phyloP scores from a whole-genome alignment of 2,888 invertebrate species.

The Notodonta dromedarius region DNA sequence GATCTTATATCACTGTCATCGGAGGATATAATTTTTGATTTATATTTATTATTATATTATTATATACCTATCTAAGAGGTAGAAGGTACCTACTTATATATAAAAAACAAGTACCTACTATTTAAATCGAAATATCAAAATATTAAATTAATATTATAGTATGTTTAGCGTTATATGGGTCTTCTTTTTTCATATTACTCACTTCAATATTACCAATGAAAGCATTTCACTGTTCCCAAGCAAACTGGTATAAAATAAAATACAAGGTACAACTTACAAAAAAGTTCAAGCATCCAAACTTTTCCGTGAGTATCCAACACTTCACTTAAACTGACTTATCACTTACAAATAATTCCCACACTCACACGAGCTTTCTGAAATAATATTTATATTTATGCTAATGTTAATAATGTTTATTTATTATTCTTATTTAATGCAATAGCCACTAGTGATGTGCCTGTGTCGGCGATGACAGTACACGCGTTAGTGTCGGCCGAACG shows the following conservation, averaged over 20 bases:
- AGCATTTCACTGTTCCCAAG: constrained; percentile 9
- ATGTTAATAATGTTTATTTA: constrained; percentile 2
- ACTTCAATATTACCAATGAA: constrained; percentile 1
- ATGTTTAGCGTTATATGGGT: neutral
- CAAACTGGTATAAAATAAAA: constrained; percentile 13
- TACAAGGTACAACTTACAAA: constrained; percentile 44
- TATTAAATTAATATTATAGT: neutral
- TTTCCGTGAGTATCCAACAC: constrained; percentile 30
- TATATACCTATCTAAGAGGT: too few relatives aligned
- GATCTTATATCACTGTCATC: too few relatives aligned
- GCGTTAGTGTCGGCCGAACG: constrained; percentile 62
- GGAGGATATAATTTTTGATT: too few relatives aligned
- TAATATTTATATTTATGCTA: neutral
- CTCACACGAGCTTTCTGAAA: neutral
- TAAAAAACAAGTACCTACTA: too few relatives aligned
- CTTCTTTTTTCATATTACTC: neutral
- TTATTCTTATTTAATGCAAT: constrained; percentile 14
- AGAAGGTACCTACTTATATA: too few relatives aligned
- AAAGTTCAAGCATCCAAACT: constrained; percentile 53
- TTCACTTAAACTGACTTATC: constrained; percentile 29
- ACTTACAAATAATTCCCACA: constrained; percentile 12
- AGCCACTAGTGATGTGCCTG: constrained; percentile 28
- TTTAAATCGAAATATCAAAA: too few relatives aligned
- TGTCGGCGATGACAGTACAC: constrained; percentile 19
- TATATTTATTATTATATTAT: too few relatives aligned